These are phyloP conservation scores for Sorex maritimensis DNA, from an alignment of 2,797 vertebrate genomes.

Conservation along the genomic window DNA sequence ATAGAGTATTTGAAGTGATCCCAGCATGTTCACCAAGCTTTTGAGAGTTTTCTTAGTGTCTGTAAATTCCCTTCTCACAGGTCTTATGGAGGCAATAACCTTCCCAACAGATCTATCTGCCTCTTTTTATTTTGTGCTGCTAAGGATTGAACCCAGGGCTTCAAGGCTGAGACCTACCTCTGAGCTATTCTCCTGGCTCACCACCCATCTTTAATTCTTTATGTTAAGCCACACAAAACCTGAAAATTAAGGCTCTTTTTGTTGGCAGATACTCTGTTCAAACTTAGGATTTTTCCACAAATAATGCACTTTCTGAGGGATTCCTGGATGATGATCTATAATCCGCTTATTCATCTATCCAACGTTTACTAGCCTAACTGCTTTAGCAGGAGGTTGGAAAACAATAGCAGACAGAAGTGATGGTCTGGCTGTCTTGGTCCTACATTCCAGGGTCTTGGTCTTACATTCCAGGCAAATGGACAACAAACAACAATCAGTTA, in stretches of 20 bases:
- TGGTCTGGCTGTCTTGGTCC: too few species aligned
- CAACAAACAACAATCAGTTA: too few species aligned
- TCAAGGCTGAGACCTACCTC: too few species aligned
- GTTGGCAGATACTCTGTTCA: neutral
- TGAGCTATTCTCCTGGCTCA: too few species aligned
- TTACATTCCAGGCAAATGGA: too few species aligned
- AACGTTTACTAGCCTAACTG: neutral
- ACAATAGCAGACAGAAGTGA: too few species aligned
- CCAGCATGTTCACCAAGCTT: neutral
- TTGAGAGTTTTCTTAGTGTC: neutral
- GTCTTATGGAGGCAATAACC: neutral
- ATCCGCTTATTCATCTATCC: neutral
- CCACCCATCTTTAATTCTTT: neutral
- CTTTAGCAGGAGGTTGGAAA: too few species aligned
- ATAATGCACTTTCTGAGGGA: neutral
- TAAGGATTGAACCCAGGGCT: too few species aligned
- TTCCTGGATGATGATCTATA: neutral
- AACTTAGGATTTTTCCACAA: neutral
- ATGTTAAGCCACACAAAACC: neutral
- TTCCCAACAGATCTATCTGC: neutral
- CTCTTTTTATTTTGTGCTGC: neutral
- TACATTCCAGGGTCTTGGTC: too few species aligned
- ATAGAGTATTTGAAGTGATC: neutral
- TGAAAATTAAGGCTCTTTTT: slow-evolving; percentile 42
- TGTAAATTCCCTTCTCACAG: neutral